phyloP scores from a whole-genome alignment of 2,888 invertebrate genomes.

The Patella caerulea region DNA sequence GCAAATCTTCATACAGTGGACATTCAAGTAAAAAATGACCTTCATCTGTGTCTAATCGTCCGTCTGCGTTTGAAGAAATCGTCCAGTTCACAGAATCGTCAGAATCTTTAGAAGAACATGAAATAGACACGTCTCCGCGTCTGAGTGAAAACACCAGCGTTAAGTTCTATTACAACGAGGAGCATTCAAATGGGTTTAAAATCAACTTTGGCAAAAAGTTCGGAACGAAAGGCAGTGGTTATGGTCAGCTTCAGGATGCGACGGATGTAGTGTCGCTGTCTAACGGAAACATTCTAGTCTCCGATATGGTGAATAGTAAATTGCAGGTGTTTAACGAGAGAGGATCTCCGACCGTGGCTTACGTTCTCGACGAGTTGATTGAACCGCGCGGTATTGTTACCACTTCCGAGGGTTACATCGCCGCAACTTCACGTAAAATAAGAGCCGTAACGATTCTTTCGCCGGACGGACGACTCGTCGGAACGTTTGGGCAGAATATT shows the following conservation, averaged over 20 bases:
- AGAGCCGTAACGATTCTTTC: conserved; percentile 49
- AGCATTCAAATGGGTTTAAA: background rate
- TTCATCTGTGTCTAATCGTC: background rate
- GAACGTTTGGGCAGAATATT: conserved; percentile 46
- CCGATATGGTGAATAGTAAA: conserved; percentile 57
- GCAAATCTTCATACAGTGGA: no score
- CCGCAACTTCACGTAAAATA: conserved; percentile 49
- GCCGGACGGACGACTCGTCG: conserved; percentile 38
- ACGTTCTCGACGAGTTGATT: conserved; percentile 40
- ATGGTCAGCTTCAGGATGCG: conserved; percentile 45
- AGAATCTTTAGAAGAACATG: background rate
- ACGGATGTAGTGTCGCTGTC: conserved; percentile 38
- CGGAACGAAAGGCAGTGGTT: conserved; percentile 38
- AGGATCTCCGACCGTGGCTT: conserved; percentile 43
- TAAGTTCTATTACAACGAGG: background rate
- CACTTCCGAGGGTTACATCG: conserved; percentile 47
- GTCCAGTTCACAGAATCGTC: background rate
- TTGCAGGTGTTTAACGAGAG: conserved; percentile 48
- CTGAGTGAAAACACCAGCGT: background rate
- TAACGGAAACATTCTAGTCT: conserved; percentile 48
- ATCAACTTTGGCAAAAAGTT: conserved; percentile 26
- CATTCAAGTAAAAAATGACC: no score
- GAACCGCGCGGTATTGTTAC: conserved; percentile 55
- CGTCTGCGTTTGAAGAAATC: background rate
- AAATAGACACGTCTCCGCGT: background rate